Base-by-base conservation (phyloP, 2,797 vertebrate species). In the Sebastes ruberrimus region DNA sequence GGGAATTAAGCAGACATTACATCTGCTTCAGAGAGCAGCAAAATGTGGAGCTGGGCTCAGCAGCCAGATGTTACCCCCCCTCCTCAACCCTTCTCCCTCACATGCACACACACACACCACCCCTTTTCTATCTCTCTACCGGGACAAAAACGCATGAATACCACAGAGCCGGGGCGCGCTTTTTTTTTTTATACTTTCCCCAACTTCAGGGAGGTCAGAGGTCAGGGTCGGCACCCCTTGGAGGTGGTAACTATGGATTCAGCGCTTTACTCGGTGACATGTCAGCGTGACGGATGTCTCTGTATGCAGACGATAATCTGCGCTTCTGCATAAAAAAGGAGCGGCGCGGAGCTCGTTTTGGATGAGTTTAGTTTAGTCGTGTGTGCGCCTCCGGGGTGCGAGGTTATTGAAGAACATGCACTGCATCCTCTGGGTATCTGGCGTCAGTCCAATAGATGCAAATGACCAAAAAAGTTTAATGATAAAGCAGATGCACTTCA, bases 61-160 rank as follows among this genome's bases (percentile, higher is more conserved):
- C 70, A 81, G 85, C 93, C 95, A 96, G 94, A 96, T 96, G 95
- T 95, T 93, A 60, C 27, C 11, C 82, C 59, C 59, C 55, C 32
- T 30, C 7, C 27, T 33, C 49, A 53, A 35, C 16, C 13, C 18
- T 1, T 20, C 63, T 33, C 35, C 20, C 63, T 20, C 55, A 56
- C 56, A 59, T 38, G 53, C 56, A 38, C 80, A 61, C 78, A 65
- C 69, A 63, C 76, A 69, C 62, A 70, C 53, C 62, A 70, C 53
- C 22, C 63, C 70, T 35, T 80, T 80, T 88, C 74, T 71, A 73
- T 85, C 79, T 85, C 76, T 82, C 68, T 87, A 71, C 42, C 53
- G 66, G 78, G 87, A 83, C 56, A 74, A 30, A 70, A 30, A 70
- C 74, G 28, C 81, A 82, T 6, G 42, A 89, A 85, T 65, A 84